Base-by-base conservation (phyloP, 2,113 vertebrate genomes). In the Noctilio leporinus region DNA sequence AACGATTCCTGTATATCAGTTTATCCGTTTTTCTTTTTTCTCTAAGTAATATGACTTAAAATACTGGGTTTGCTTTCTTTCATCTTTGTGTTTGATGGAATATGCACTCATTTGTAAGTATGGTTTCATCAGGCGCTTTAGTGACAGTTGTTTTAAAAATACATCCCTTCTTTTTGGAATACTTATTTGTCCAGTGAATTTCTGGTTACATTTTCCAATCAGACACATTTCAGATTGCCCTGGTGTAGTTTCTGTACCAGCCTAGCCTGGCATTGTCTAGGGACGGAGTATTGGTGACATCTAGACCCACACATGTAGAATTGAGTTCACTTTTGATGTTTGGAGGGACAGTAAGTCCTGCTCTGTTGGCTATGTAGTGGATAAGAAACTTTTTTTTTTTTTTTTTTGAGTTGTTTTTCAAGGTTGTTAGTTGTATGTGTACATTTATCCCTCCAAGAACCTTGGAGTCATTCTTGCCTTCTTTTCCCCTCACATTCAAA, bases 51-150 rank as follows among this genome's bases (percentile, higher is more conserved):
- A 38, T 7, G 45, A 72, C 17, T 91, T 95, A 77, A 95, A 70
- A 59, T 78, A 33, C 24, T 64, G 64, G n/a, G 73, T 91, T 95
- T 91, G 78, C 84, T 86, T 92, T 89, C 51, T 86, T 88, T 97
- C 49, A n/a, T 33, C 22, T 90, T 92, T 62, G 38, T 45, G 28
- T 93, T 80, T 67, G 73, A 70, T 69, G 69, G 80, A 78, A 53
- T 86, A 83, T 4, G 70, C 55, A 35, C 73, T 62, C 83, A 45
- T 2, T 89, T 89, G 78, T 96, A 67, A 80, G n/a, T 57, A 67
- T 53, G 45, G 35, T 96, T 95, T 69, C 6, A 28, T 73, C 35
- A n/a, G n/a, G 7, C 45, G 30, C 11, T 83, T 86, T 72, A 76
- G 45, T 84, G 53, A 86, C 72, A 65, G 6, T 55, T 72, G 43